Conservation (phyloP, 1,140 invertebrate genomes). For the Mamestra configurata region DNA sequence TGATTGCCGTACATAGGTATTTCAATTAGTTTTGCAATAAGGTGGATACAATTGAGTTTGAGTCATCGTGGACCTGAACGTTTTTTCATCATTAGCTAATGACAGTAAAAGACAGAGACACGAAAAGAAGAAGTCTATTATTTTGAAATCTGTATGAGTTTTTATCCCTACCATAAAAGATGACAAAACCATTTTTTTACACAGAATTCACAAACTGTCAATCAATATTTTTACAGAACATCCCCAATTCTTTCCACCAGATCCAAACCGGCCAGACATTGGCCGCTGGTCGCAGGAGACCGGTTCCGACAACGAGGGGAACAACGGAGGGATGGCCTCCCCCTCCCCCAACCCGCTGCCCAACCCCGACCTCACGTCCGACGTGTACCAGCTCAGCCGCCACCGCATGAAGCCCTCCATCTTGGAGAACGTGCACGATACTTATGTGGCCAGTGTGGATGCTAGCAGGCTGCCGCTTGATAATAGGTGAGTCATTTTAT, state of each 20-base stretch:
- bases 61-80: too few relatives aligned
- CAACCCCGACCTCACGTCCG: slow-evolving; percentile 91
- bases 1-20: too few relatives aligned
- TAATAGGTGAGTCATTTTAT: slow-evolving; percentile 76
- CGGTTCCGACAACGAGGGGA: slow-evolving; percentile 91
- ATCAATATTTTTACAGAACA: too few relatives aligned
- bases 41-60: too few relatives aligned
- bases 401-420: slow-evolving; percentile 89
- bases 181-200: background rate
- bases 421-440: slow-evolving; percentile 88
- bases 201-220: background rate
- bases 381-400: slow-evolving; percentile 88
- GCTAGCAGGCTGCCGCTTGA: slow-evolving; percentile 84
- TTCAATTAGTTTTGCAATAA: too few relatives aligned
- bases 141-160: too few relatives aligned
- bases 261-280: slow-evolving; percentile 83
- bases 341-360: slow-evolving; percentile 92
- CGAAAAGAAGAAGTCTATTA: too few relatives aligned
- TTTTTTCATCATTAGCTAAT: too few relatives aligned
- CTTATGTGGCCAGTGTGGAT: slow-evolving; percentile 84
- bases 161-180: too few relatives aligned
- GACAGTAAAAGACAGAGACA: too few relatives aligned
- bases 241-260: slow-evolving; percentile 51
- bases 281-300: slow-evolving; percentile 94
- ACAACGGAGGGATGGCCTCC: slow-evolving; percentile 86